phyloP scores from a whole-genome alignment of 2,797 vertebrate species.

The Sorex maritimensis region DNA sequence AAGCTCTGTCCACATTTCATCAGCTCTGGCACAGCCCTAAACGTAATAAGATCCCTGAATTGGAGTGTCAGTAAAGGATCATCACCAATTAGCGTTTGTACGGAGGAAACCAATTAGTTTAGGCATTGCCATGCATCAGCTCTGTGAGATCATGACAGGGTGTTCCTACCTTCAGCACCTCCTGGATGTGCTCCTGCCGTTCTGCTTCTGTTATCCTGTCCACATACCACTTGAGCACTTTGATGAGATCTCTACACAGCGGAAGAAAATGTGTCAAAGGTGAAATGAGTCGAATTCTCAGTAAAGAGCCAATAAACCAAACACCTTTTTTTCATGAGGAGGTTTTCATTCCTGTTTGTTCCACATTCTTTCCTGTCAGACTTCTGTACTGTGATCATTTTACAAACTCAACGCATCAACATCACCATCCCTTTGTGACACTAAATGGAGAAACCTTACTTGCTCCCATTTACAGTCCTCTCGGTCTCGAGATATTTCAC shows the following conservation, averaged over 20 bases:
- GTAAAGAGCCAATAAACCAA: neutral
- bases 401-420: neutral
- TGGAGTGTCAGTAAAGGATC: conserved; percentile 41
- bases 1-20: conserved; percentile 27
- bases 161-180: conserved; percentile 96
- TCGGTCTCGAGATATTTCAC: neutral
- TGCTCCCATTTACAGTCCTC: neutral
- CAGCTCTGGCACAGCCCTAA: conserved; percentile 1
- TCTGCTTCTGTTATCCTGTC: conserved; percentile 98
- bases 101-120: conserved; percentile 55
- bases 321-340: neutral
- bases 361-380: neutral
- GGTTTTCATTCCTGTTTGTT: neutral
- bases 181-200: conserved; percentile 98
- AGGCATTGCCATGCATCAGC: conserved; percentile 13
- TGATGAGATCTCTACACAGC: conserved; percentile 96
- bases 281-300: neutral
- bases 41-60: conserved; percentile 82
- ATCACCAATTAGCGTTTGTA: conserved; percentile 32
- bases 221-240: conserved; percentile 99
- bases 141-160: neutral
- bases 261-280: neutral
- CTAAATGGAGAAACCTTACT: neutral
- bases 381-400: neutral
- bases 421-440: neutral